Conservation (phyloP, 1,140 invertebrate genomes). For the Drosophila virilis region DNA sequence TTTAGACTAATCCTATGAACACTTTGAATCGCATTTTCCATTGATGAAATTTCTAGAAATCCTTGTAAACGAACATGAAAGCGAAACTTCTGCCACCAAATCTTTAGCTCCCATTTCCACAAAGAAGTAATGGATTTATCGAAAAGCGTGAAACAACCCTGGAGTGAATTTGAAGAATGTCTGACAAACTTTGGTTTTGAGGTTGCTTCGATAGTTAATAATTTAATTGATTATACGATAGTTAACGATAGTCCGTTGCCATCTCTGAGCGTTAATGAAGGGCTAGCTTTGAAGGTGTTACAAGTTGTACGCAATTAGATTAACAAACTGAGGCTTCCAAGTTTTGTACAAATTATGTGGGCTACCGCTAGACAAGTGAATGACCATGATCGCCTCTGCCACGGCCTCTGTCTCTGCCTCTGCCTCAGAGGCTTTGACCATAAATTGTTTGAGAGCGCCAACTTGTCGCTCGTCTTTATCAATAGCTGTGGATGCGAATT, state of each 20-base stretch:
- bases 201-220: too few species aligned
- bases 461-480: constrained; percentile 72
- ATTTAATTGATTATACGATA: background rate
- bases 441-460: constrained; percentile 48
- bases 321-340: constrained; percentile 47
- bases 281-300: constrained; percentile 29
- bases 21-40: too few species aligned
- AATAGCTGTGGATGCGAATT: constrained; percentile 63
- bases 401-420: constrained; percentile 7
- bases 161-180: too few species aligned
- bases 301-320: constrained; percentile 38
- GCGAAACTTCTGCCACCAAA: too few species aligned
- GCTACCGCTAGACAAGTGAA: constrained; percentile 48
- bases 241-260: background rate
- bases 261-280: constrained; percentile 29
- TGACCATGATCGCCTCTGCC: constrained; percentile 54
- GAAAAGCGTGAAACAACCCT: too few species aligned
- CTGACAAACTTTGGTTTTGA: background rate
- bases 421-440: constrained; percentile 34
- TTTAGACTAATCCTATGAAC: too few species aligned
- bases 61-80: too few species aligned
- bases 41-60: too few species aligned
- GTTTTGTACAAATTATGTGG: constrained; percentile 29
- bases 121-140: too few species aligned
- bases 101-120: too few species aligned